Percentiles rank a stretch among this genome's conserved stretches.
Conservation (phyloP, 2,888 invertebrate species). For the Parasteatoda lunata region DNA sequence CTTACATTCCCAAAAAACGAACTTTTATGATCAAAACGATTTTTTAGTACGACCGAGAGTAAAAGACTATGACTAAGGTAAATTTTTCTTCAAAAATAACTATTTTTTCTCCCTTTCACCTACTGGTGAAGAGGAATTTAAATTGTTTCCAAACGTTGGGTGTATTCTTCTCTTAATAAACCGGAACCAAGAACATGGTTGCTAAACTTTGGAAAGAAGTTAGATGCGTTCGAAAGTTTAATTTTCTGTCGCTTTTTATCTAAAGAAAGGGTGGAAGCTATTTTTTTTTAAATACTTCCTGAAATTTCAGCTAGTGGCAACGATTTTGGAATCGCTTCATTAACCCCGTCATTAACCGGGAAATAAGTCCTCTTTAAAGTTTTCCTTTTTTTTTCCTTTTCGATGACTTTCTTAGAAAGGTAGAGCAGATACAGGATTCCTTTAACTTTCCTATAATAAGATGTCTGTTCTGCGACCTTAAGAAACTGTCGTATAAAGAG, state of each 20-base stretch:
- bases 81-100: background rate
- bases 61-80: background rate
- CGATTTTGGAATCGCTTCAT: conserved; percentile 59
- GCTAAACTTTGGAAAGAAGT: conserved; percentile 30
- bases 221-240: conserved; percentile 37
- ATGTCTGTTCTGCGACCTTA: conserved; percentile 38
- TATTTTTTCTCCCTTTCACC: background rate
- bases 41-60: background rate
- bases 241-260: conserved; percentile 51
- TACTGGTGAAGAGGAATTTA: conserved; percentile 44
- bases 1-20: background rate
- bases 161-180: conserved; percentile 48
- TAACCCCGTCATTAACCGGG: conserved; percentile 55
- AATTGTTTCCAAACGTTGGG: conserved; percentile 39
- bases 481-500: background rate
- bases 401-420: conserved; percentile 13
- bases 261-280: conserved; percentile 25
- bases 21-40: background rate
- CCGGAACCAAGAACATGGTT: conserved; percentile 13
- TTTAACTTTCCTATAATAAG: conserved; percentile 51
- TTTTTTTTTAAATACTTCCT: conserved; percentile 51
- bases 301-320: conserved; percentile 53
- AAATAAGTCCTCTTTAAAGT: conserved; percentile 53
- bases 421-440: conserved; percentile 14
- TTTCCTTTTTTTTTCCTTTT: conserved; percentile 15